A percentile compares a stretch with the other conserved stretches of the same genome.
These are phyloP conservation scores for Herminia tarsipennalis DNA, from an alignment of 2,888 invertebrate species.

Conservation along the genomic window DNA sequence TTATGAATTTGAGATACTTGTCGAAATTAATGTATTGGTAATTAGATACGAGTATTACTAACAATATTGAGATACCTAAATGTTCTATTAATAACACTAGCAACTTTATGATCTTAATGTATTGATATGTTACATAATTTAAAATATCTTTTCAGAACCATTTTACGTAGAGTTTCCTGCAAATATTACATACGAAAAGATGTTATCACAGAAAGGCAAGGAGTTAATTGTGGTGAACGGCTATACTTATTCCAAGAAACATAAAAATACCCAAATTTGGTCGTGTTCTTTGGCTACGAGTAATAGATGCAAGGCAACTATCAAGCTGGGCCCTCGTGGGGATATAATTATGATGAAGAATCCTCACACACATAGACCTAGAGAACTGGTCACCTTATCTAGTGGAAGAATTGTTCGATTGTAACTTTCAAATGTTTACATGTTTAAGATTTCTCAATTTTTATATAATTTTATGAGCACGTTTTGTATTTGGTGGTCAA, in stretches of 20 bases:
- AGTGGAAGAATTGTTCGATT: constrained; percentile 20
- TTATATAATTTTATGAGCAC: too few species aligned
- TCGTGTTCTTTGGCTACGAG: neutral
- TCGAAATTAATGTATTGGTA: too few species aligned
- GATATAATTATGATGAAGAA: constrained; percentile 21
- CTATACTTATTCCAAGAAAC: neutral
- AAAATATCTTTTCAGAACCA: neutral
- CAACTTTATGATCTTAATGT: too few species aligned
- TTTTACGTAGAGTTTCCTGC: too few species aligned
- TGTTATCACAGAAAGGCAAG: constrained; percentile 1
- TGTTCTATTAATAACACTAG: too few species aligned
- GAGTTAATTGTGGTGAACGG: neutral
- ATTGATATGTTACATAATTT: too few species aligned
- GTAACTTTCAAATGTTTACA: too few species aligned
- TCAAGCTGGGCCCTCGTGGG: constrained; percentile 36
- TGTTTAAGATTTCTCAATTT: too few species aligned
- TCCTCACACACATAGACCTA: constrained; percentile 38
- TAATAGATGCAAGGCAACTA: constrained; percentile 29
- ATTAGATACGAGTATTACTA: too few species aligned
- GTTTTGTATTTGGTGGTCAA: too few species aligned
- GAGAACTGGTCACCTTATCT: constrained; percentile 28
- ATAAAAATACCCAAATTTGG: neutral
- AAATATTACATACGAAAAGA: neutral
- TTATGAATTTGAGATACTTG: too few species aligned
- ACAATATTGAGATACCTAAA: too few species aligned